Conservation (phyloP, 2,797 vertebrate genomes). For the Rhabdophis nuchalis region DNA sequence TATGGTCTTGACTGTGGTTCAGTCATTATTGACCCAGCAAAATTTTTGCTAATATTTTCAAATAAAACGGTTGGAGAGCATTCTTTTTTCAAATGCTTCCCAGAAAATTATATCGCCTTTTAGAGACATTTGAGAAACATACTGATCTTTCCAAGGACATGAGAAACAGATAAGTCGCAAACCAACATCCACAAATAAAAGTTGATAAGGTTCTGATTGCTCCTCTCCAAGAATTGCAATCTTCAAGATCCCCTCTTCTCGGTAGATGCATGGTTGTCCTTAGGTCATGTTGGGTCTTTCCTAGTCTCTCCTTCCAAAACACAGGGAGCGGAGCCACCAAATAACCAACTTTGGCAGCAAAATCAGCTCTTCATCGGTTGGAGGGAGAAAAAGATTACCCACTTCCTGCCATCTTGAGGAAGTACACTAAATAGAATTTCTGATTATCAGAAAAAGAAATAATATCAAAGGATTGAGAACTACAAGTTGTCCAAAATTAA, state of each 20-base stretch:
- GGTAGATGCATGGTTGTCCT: not conserved
- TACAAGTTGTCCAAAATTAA: slow-evolving; percentile 29
- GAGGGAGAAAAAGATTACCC: not conserved
- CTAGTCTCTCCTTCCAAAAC: not conserved
- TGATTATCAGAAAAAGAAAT: slow-evolving; percentile 34
- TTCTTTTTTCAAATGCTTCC: not conserved
- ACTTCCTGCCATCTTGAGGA: not conserved
- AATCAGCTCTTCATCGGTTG: no score
- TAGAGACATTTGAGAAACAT: not conserved
- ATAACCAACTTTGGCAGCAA: not conserved
- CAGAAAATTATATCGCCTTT: not conserved
- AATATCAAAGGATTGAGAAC: slow-evolving; percentile 25
- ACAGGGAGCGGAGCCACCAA: not conserved
- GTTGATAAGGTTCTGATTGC: not conserved
- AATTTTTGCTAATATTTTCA: not conserved
- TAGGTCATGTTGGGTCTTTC: not conserved
- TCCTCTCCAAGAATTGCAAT: not conserved
- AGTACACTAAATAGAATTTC: slow-evolving; percentile 26
- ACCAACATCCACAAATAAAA: not conserved
- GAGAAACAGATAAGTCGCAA: not conserved
- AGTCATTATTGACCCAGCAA: not conserved
- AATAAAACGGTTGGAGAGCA: not conserved
- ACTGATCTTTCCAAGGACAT: not conserved
- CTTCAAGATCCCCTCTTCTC: not conserved
- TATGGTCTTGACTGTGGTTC: not conserved